These are phyloP conservation scores for Colius striatus DNA, from an alignment of 2,113 vertebrate species.

Conservation along the genomic window DNA sequence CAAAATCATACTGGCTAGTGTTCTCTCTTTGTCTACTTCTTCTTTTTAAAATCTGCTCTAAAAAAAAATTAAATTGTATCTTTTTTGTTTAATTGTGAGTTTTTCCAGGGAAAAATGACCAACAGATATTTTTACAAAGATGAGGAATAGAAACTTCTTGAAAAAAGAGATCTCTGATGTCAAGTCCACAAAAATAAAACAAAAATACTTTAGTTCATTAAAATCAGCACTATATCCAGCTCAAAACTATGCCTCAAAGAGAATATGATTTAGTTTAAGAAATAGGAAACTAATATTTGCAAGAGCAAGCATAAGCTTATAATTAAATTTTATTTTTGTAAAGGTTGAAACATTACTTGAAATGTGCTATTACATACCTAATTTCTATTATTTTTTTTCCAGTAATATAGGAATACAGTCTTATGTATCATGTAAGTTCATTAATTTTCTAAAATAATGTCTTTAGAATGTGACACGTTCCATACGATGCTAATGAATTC, in stretches of 20 bases:
- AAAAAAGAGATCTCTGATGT: not conserved
- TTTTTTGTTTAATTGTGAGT: accelerated
- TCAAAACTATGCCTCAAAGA: not conserved
- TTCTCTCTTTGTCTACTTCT: not conserved
- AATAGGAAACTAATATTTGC: not conserved
- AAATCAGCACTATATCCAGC: not conserved
- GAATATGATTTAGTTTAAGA: not conserved
- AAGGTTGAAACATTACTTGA: not conserved
- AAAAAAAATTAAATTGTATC: too few relatives aligned
- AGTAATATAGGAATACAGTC: not conserved
- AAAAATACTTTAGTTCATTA: not conserved
- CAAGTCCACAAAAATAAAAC: not conserved
- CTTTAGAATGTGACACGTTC: not conserved
- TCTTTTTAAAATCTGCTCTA: too few relatives aligned
- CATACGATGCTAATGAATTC: not conserved
- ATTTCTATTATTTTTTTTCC: not conserved
- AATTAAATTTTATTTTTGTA: not conserved
- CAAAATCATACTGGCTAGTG: not conserved
- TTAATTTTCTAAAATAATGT: not conserved
- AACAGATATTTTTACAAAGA: accelerated
- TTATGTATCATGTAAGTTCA: not conserved
- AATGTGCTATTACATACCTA: not conserved
- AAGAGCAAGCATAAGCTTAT: not conserved
- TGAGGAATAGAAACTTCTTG: not conserved
- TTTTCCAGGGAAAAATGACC: accelerated